Evolutionary conservation across 2,888 invertebrate genomes (phyloP).

Genomic region (Apamea monoglypha): DNA sequence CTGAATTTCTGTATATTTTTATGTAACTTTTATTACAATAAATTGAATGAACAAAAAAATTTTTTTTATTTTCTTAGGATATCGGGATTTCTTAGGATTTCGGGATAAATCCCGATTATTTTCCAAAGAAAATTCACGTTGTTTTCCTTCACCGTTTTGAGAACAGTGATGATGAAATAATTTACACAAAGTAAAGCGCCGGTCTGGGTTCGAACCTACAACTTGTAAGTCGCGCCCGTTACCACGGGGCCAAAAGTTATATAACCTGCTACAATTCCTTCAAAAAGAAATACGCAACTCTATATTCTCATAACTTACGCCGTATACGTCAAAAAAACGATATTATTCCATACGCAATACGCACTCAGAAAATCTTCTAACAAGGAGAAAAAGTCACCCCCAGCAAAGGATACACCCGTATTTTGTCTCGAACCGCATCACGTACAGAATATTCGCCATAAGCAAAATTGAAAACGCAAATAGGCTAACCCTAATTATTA

Average conservation of each 20-base stretch:
- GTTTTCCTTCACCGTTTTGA: too few relatives aligned
- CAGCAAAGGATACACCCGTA: background rate
- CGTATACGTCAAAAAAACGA: background rate
- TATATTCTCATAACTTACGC: slow-evolving; percentile 1
- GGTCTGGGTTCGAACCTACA: too few relatives aligned
- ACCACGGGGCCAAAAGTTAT: too few relatives aligned
- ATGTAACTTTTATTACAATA: background rate
- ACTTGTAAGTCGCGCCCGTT: too few relatives aligned
- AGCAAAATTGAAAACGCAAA: slow-evolving; percentile 53
- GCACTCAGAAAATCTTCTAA: background rate
- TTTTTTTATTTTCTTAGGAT: too few relatives aligned
- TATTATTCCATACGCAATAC: slow-evolving; percentile 16
- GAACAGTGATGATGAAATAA: too few relatives aligned
- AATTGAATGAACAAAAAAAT: too few relatives aligned
- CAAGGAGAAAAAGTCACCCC: slow-evolving; percentile 11
- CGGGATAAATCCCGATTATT: background rate
- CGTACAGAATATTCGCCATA: slow-evolving; percentile 43
- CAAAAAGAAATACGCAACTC: slow-evolving; percentile 2
- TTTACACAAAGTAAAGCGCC: too few relatives aligned
- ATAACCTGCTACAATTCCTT: background rate
- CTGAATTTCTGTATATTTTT: background rate
- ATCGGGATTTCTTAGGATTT: too few relatives aligned
- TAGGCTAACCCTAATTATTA: slow-evolving; percentile 54
- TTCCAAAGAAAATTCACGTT: background rate
- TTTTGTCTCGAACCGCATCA: slow-evolving; percentile 34